Percentiles rank a stretch among this genome's conserved stretches.
Conservation (phyloP, 2,113 vertebrate species). For the Scartelaos histophorus region DNA sequence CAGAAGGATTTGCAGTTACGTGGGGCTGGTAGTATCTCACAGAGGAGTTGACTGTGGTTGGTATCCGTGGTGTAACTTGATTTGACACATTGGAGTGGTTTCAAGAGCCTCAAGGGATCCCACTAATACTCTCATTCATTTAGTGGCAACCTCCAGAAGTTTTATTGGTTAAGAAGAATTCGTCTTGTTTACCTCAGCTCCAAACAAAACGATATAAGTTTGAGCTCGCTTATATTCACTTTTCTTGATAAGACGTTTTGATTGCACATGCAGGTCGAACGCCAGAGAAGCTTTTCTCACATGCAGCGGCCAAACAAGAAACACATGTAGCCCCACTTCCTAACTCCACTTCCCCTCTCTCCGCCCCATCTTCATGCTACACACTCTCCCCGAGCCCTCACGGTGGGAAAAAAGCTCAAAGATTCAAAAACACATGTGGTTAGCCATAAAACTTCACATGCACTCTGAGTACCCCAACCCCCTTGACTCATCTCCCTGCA, state of each 20-base stretch:
- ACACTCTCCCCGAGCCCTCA: conserved; percentile 55
- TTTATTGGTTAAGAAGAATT: neutral
- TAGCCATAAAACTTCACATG: conserved; percentile 79
- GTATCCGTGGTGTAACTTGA: conserved; percentile 37
- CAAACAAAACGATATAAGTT: neutral
- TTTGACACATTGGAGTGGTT: conserved; percentile 35
- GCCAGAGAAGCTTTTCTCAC: conserved; percentile 51
- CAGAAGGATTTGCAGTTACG: conserved; percentile 43
- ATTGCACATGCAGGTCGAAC: conserved; percentile 60
- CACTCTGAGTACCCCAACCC: conserved; percentile 59
- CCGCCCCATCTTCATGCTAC: conserved; percentile 49
- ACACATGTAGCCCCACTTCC: conserved; percentile 64
- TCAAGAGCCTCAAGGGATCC: conserved; percentile 47
- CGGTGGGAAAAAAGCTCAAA: conserved; percentile 78
- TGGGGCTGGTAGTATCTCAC: conserved; percentile 41
- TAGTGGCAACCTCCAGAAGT: conserved; percentile 21
- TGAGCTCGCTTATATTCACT: conserved; percentile 1
- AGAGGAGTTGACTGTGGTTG: conserved; percentile 40
- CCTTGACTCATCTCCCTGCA: conserved; percentile 21
- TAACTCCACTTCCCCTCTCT: conserved; percentile 47
- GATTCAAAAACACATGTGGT: conserved; percentile 80
- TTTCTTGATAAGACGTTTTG: conserved; percentile 68
- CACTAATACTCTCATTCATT: conserved; percentile 45
- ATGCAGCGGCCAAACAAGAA: conserved; percentile 68
- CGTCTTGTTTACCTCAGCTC: neutral